These are phyloP conservation scores for Girardia tigrina DNA, from an alignment of 2,888 invertebrate genomes.

Conservation along the genomic window DNA sequence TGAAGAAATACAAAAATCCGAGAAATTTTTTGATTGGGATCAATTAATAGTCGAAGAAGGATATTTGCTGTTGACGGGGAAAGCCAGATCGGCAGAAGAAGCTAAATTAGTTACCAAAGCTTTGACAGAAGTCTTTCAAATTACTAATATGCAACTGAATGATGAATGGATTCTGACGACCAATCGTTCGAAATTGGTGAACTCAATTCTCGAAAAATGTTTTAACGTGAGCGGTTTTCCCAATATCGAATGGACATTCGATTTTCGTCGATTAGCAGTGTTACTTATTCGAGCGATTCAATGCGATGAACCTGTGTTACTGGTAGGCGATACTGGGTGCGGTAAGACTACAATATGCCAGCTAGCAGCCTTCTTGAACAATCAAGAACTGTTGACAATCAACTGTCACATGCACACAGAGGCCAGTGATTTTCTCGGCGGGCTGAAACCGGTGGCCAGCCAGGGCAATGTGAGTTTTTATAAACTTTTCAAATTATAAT, in stretches of 20 bases:
- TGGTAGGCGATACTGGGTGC: conserved; percentile 87
- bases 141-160: conserved; percentile 52
- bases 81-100: conserved; percentile 73
- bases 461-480: conserved; percentile 57
- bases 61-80: conserved; percentile 77
- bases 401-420: conserved; percentile 99
- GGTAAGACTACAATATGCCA: conserved; percentile 93
- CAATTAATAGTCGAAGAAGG: conserved; percentile 76
- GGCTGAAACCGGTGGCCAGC: conserved; percentile 72
- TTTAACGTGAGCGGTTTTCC: conserved; percentile 52
- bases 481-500: neutral
- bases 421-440: conserved; percentile 89
- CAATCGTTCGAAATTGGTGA: conserved; percentile 39
- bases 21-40: conserved; percentile 63
- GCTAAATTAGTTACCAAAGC: conserved; percentile 66
- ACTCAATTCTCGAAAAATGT: conserved; percentile 57
- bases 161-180: conserved; percentile 60
- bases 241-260: conserved; percentile 83
- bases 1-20: conserved; percentile 46
- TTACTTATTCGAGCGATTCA: conserved; percentile 62
- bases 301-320: conserved; percentile 78
- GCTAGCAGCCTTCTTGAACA: conserved; percentile 58
- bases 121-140: conserved; percentile 58
- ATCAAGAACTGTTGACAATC: conserved; percentile 62
- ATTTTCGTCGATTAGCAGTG: conserved; percentile 63